These are phyloP conservation scores for Metalampra italica DNA, from an alignment of 2,888 invertebrate genomes.

Conservation along the genomic window DNA sequence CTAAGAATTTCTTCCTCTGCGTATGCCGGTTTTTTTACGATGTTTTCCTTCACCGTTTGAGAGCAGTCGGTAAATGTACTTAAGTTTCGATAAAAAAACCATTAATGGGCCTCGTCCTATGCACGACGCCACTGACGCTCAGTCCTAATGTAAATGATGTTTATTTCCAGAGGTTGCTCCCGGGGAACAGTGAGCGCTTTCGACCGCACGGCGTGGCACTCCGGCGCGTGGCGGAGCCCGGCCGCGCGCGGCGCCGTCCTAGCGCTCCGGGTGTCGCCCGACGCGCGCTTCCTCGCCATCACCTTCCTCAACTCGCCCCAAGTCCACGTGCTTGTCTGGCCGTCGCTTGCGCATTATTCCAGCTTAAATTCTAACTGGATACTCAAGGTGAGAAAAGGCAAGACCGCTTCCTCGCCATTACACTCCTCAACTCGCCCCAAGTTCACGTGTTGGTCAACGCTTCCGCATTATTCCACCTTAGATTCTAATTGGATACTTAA, in stretches of 20 bases:
- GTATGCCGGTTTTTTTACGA: no score
- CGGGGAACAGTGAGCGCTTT: constrained; percentile 39
- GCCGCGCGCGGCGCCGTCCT: constrained; percentile 25
- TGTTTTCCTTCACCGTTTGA: no score
- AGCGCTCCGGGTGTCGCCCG: constrained; percentile 50
- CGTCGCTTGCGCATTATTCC: constrained; percentile 32
- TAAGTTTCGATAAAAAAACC: no score
- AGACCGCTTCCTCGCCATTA: constrained; percentile 49
- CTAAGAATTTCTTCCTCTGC: no score
- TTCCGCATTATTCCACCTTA: constrained; percentile 32
- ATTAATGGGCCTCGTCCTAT: no score
- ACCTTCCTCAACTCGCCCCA: constrained; percentile 28
- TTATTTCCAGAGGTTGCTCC: constrained; percentile 50
- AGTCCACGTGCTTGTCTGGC: constrained; percentile 51
- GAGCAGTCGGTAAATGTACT: no score
- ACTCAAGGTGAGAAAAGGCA: constrained; percentile 51
- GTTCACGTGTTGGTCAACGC: constrained; percentile 51
- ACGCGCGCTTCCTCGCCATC: constrained; percentile 53
- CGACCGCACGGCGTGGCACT: constrained; percentile 19
- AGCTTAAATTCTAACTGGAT: constrained; percentile 36
- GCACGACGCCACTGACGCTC: no score
- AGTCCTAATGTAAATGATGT: no score
- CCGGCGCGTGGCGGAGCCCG: constrained; percentile 23
- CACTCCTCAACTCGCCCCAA: constrained; percentile 27
- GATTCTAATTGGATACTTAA: constrained; percentile 43